phyloP scores from a whole-genome alignment of 2,888 invertebrate species.

The Rhagonycha lutea region DNA sequence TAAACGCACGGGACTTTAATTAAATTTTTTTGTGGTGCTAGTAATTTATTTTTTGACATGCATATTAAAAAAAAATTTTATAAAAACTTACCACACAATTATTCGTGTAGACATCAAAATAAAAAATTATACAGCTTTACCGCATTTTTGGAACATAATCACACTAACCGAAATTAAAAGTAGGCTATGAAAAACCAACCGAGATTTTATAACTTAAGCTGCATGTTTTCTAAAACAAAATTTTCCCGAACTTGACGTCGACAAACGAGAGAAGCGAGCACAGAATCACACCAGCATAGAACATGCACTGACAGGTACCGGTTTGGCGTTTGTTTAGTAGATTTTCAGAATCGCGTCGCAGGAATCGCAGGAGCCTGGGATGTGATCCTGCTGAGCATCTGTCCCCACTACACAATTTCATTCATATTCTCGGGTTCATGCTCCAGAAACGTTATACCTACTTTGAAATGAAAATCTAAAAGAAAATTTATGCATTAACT shows the following conservation, averaged over 20 bases:
- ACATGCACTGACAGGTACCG: conserved; percentile 26
- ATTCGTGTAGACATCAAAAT: background rate
- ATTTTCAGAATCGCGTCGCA: conserved; percentile 25
- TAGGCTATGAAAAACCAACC: background rate
- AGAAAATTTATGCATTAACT: background rate
- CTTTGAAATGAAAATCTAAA: background rate
- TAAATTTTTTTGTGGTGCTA: background rate
- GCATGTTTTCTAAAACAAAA: background rate
- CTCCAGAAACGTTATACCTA: background rate
- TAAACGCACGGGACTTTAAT: background rate
- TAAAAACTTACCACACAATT: background rate
- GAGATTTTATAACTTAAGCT: background rate
- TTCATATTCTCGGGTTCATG: conserved; percentile 18
- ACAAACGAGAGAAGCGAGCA: background rate
- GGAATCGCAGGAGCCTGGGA: conserved; percentile 27
- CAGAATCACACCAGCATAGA: conserved; percentile 7
- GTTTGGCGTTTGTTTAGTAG: conserved; percentile 28
- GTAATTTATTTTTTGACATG: background rate
- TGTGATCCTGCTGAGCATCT: conserved; percentile 24
- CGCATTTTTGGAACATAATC: background rate
- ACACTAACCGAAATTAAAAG: background rate
- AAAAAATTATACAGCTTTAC: background rate
- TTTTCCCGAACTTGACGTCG: background rate
- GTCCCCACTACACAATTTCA: conserved; percentile 16
- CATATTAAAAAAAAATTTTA: background rate